Conservation (phyloP, 2,797 vertebrate species). For the Xiphorhynchus erythropygius region DNA sequence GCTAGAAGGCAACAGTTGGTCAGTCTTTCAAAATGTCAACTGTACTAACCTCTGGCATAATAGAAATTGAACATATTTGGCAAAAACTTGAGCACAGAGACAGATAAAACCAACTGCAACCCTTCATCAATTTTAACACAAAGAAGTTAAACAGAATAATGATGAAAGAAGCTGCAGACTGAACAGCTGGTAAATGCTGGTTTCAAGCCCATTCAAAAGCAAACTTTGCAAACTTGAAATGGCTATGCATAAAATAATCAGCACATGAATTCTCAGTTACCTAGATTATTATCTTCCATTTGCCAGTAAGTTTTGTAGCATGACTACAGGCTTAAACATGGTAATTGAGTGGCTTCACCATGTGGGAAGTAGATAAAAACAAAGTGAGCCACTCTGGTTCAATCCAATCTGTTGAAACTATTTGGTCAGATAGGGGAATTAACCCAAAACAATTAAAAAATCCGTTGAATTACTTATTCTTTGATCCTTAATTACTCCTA, state of each 20-base stretch:
- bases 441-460: constrained; percentile 31
- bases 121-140: neutral
- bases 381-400: neutral
- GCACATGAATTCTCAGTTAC: neutral
- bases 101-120: neutral
- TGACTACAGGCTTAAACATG: neutral
- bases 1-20: neutral
- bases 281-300: neutral
- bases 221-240: neutral
- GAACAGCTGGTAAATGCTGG: neutral
- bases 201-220: neutral
- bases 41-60: neutral
- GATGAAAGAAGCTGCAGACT: neutral
- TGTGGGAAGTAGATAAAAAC: neutral
- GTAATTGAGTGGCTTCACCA: neutral
- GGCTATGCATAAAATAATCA: neutral
- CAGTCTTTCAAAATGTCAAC: neutral
- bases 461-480: neutral
- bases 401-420: constrained; percentile 4
- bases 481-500: constrained; percentile 18
- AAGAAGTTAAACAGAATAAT: neutral
- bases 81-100: neutral
- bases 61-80: neutral
- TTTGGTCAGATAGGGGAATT: neutral
- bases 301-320: neutral